Evolutionary conservation across 1,140 invertebrate species (phyloP).

Genomic region (Helicoverpa zea): DNA sequence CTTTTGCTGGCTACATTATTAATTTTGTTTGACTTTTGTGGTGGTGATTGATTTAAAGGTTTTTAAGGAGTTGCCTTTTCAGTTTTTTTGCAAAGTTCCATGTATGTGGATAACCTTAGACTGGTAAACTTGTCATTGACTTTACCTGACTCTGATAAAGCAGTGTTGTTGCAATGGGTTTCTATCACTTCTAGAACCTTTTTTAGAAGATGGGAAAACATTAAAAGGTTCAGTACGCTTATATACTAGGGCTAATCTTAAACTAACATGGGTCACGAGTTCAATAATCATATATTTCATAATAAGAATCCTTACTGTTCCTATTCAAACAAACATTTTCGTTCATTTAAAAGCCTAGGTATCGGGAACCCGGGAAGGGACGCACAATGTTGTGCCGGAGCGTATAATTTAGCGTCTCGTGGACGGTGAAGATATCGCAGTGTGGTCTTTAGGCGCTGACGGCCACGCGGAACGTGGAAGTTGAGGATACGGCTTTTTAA

Average conservation of each 20-base stretch:
- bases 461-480: conserved; percentile 1
- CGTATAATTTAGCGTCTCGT: conserved; percentile 79
- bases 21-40: conserved; percentile 46
- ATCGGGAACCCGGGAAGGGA: conserved; percentile 60
- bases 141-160: too few species aligned
- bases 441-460: conserved; percentile 59
- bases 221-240: too few species aligned
- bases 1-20: conserved; percentile 62
- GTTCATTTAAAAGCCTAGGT: background rate
- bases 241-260: too few species aligned
- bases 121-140: too few species aligned
- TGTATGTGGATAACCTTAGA: background rate
- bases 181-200: too few species aligned
- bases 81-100: background rate
- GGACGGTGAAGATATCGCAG: conserved; percentile 73
- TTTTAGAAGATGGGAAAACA: too few species aligned
- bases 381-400: conserved; percentile 62
- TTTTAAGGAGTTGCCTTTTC: conserved; percentile 5
- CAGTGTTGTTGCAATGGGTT: too few species aligned
- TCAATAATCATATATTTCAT: too few species aligned
- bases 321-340: background rate
- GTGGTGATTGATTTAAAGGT: conserved; percentile 26
- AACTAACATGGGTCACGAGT: too few species aligned
- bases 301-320: too few species aligned
- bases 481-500: background rate